These are phyloP conservation scores for Arenaria interpres DNA, from an alignment of 2,113 vertebrate species.

Conservation along the genomic window DNA sequence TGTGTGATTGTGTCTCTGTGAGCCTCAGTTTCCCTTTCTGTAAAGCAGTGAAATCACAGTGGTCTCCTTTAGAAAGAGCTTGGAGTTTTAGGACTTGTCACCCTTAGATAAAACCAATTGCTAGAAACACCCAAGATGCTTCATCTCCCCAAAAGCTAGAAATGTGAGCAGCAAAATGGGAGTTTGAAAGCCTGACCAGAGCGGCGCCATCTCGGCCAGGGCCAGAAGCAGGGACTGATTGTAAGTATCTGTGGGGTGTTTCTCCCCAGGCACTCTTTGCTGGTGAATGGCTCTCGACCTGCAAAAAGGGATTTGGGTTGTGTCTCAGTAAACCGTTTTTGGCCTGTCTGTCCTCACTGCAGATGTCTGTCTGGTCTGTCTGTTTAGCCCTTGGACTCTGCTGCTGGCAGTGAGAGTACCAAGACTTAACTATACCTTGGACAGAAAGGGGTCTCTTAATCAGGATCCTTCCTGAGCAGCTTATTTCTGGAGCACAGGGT, in stretches of 20 bases:
- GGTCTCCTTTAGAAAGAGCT: neutral
- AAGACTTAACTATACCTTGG: neutral
- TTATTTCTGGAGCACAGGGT: neutral
- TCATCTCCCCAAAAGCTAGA: neutral
- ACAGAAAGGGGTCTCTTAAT: neutral
- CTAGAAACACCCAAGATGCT: neutral
- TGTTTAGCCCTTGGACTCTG: neutral
- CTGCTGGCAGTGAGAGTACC: neutral
- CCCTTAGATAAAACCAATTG: neutral
- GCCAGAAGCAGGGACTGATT: neutral
- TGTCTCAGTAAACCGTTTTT: neutral
- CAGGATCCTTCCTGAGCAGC: neutral
- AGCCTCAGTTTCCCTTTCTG: neutral
- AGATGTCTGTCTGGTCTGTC: neutral
- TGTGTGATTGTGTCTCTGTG: neutral
- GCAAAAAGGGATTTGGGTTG: neutral
- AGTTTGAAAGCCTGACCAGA: neutral
- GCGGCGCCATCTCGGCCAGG: fast-evolving
- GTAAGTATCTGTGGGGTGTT: neutral
- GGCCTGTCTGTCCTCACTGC: neutral
- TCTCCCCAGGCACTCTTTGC: fast-evolving
- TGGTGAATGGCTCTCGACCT: neutral
- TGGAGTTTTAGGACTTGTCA: neutral
- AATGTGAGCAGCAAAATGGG: neutral
- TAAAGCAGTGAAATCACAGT: neutral